Conservation (phyloP, 2,113 vertebrate genomes). For the Megaceryle torquata region DNA sequence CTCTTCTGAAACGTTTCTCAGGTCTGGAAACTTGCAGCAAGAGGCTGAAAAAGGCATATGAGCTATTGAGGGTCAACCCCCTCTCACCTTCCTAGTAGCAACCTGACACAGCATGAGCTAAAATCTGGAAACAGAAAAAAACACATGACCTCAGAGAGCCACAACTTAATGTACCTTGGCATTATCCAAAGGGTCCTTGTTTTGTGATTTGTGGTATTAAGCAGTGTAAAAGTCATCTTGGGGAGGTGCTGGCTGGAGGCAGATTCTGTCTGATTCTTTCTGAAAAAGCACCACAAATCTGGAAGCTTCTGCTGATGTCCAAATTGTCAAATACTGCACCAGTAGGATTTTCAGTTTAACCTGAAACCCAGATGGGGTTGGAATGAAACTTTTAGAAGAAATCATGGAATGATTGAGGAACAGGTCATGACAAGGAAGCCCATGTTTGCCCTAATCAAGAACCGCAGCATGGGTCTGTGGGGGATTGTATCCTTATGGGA, state of each 20-base stretch:
- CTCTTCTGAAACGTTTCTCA: background rate
- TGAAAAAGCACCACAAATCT: background rate
- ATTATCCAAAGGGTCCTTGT: background rate
- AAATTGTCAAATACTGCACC: background rate
- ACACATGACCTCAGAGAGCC: background rate
- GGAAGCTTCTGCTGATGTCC: background rate
- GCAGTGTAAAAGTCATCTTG: background rate
- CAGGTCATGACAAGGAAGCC: background rate
- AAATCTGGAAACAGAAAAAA: background rate
- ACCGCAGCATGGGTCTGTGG: background rate
- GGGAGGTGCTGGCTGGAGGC: background rate
- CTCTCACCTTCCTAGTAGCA: background rate
- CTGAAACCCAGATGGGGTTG: background rate
- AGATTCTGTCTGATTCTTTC: background rate
- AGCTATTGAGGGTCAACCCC: background rate
- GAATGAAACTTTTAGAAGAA: background rate
- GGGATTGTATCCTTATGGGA: background rate
- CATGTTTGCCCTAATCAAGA: background rate
- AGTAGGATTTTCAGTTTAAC: background rate
- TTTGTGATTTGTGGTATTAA: background rate
- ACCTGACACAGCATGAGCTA: background rate
- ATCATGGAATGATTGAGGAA: background rate
- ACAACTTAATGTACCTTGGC: background rate
- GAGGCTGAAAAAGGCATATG: background rate
- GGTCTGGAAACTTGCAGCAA: background rate